A percentile compares a stretch with the other conserved stretches of the same genome.
phyloP scores from a whole-genome alignment of 2,797 vertebrate species.

The Galago senegalensis region DNA sequence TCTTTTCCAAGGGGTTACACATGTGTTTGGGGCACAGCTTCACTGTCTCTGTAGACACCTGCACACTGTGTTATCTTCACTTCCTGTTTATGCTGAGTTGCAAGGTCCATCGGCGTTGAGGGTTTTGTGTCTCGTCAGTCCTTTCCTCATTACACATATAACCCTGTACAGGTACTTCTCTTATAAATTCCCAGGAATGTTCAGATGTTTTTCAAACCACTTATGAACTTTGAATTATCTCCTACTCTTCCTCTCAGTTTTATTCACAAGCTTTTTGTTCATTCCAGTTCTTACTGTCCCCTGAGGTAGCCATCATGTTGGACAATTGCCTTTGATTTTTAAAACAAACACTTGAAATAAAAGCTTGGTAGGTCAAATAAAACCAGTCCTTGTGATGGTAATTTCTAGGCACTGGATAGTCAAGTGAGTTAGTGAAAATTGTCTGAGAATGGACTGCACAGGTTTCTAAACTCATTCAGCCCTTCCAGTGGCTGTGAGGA shows the following conservation, averaged over 20 bases:
- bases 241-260: neutral
- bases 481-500: neutral
- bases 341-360: neutral
- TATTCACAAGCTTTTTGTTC: neutral
- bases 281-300: neutral
- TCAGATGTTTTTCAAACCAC: neutral
- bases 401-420: neutral
- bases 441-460: too few relatives aligned
- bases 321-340: neutral
- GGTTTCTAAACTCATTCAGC: neutral
- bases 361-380: neutral
- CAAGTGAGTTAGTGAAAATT: neutral
- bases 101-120: too few relatives aligned
- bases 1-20: neutral
- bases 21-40: neutral
- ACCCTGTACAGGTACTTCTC: too few relatives aligned
- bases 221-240: neutral
- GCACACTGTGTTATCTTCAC: neutral
- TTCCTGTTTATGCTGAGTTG: neutral
- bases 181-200: neutral
- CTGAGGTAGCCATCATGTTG: neutral
- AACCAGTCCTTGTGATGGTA: neutral
- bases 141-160: rapidly evolving
- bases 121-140: too few relatives aligned
- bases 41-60: rapidly evolving